A percentile compares a stretch with the other conserved stretches of the same genome.
Evolutionary conservation across 1,140 invertebrate genomes (phyloP).

Genomic region (Drosophila ercepeae): DNA sequence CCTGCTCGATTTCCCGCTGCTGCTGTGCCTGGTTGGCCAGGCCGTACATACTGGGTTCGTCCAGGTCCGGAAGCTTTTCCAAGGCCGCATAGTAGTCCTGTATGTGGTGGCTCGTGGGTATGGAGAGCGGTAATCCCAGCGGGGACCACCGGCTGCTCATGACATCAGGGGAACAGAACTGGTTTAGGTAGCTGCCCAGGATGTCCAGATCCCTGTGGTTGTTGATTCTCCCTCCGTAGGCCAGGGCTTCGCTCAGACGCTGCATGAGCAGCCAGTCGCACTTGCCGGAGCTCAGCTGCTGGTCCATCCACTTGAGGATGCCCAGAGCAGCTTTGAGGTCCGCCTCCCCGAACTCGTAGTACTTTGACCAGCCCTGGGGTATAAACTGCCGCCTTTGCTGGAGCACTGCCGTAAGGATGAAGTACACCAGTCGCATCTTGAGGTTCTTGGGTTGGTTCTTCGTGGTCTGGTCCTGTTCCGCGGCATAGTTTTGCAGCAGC

Average conservation of each 20-base stretch:
- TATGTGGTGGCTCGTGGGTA: slow-evolving; percentile 84
- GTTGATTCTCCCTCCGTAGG: slow-evolving; percentile 95
- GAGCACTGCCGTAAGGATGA: slow-evolving; percentile 89
- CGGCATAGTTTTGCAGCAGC: slow-evolving; percentile 83
- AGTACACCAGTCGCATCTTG: slow-evolving; percentile 81
- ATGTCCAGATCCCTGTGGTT: slow-evolving; percentile 91
- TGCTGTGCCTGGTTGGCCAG: slow-evolving; percentile 86
- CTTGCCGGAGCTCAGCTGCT: slow-evolving; percentile 54
- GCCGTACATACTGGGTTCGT: slow-evolving; percentile 90
- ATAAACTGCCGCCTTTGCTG: slow-evolving; percentile 95
- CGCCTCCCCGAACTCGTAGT: slow-evolving; percentile 95
- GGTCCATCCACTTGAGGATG: slow-evolving; percentile 87
- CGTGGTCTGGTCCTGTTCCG: slow-evolving; percentile 31
- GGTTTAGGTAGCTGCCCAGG: slow-evolving; percentile 89
- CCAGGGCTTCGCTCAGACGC: slow-evolving; percentile 91
- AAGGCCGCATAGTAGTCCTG: slow-evolving; percentile 88
- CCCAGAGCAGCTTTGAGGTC: slow-evolving; percentile 92
- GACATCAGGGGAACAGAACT: slow-evolving; percentile 88
- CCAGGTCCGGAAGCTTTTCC: slow-evolving; percentile 88
- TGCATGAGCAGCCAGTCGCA: slow-evolving; percentile 90
- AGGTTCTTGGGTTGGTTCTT: slow-evolving; percentile 69
- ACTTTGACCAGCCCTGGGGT: slow-evolving; percentile 92
- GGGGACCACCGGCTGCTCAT: slow-evolving; percentile 86
- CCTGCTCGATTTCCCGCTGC: slow-evolving; percentile 64
- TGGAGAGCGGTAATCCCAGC: slow-evolving; percentile 84